Base-by-base conservation (phyloP, 92 coral and sea anemone species). In the Parazoanthus atlanticus region DNA sequence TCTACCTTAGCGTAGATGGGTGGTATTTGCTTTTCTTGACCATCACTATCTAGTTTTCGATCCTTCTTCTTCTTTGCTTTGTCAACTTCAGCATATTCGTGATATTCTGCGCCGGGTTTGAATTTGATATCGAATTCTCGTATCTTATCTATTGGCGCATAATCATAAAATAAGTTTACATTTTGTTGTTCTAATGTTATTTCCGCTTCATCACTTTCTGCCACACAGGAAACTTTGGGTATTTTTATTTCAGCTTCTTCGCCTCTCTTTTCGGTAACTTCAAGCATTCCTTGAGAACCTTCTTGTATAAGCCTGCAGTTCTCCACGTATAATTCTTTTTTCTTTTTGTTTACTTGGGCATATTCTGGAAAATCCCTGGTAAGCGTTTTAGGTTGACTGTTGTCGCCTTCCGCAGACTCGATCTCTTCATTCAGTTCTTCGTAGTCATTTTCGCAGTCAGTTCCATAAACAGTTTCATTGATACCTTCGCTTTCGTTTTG, bases 81-180 rank as follows among this genome's bases (percentile, higher is more conserved):
- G 78, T 84, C 87, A 31, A 84, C 78, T 47, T 84, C 67, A 28
- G 87, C 78, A 70, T 84, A 84, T 28, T 64, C 74, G 38, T 84
- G 79, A 70, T 46, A 9, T 15, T 84, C 78, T 16, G 36, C 67
- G 5, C 61, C 77, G 0, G 87, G 87, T 15, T 69, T 41, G 19
- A 32, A 5, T 19, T 31, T 56, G 9, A 8, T 30, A 67, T 80
- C 71, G 31, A 80, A 25, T 25, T 71, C 56, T 84, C 34, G 26
- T 6, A 69, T 28, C 21, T 84, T 84, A 29, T 84, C 87, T 6
- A 84, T 52, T 46, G 38, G 78, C 12, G 87, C 41, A 16, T 84
- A 84, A 29, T 84, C 87, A 10, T 84, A 84, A 34, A 69, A 84
- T 5, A 41, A 5, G 30, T 70, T 70, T 28, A 34, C n/a, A 56